A percentile compares a stretch with the other conserved stretches of the same genome.
These are phyloP conservation scores for Antitype chi DNA, from an alignment of 2,888 invertebrate species.

Conservation along the genomic window DNA sequence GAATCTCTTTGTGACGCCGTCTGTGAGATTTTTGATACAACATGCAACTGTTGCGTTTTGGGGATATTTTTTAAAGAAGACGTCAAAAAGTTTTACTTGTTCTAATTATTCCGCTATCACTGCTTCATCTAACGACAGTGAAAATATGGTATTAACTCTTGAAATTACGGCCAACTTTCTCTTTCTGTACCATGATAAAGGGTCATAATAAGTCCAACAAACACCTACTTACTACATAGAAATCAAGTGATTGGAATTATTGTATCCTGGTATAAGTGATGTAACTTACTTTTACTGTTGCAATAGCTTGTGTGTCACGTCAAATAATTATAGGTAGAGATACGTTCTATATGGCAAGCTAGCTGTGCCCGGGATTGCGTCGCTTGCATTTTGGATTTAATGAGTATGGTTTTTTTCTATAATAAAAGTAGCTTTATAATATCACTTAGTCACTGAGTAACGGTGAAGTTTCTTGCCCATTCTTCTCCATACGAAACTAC, in stretches of 20 bases:
- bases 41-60: conserved; percentile 44
- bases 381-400: too few species aligned
- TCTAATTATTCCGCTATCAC: neutral
- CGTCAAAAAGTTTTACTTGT: neutral
- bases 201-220: too few species aligned
- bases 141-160: neutral
- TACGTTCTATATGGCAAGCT: too few species aligned
- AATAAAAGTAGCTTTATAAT: too few species aligned
- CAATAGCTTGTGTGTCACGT: neutral
- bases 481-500: too few species aligned
- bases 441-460: too few species aligned
- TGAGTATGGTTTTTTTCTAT: too few species aligned
- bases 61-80: neutral
- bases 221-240: neutral
- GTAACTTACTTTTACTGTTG: too few species aligned
- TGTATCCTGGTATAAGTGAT: neutral
- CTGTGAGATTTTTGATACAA: conserved; percentile 40
- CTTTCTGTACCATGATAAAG: neutral
- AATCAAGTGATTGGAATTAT: neutral
- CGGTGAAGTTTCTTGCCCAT: too few species aligned
- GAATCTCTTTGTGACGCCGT: conserved; percentile 56
- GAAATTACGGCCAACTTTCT: neutral
- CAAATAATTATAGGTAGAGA: too few species aligned
- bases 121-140: neutral
- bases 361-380: too few species aligned